phyloP scores from a whole-genome alignment of 2,888 invertebrate genomes.

The Salticus scenicus region DNA sequence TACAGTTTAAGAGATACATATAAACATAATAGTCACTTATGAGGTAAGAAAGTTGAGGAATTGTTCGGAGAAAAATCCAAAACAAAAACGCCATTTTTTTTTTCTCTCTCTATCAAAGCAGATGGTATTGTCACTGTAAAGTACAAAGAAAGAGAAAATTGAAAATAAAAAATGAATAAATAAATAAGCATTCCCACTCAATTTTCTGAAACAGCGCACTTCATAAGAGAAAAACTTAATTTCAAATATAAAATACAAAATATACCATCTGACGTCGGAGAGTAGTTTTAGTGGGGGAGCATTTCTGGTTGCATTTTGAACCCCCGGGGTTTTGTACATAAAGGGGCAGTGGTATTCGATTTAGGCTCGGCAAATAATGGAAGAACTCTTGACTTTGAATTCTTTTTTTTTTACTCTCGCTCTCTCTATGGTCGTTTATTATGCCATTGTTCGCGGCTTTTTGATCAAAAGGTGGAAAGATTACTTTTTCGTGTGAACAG shows the following conservation, averaged over 20 bases:
- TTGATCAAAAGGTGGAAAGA: conserved; percentile 38
- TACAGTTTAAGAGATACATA: no score
- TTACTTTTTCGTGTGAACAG: conserved; percentile 32
- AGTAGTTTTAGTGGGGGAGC: no score
- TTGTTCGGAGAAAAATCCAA: no score
- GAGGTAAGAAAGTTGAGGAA: no score
- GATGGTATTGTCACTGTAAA: no score
- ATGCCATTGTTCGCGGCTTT: conserved; percentile 37
- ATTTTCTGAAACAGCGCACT: not conserved
- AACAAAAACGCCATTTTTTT: no score
- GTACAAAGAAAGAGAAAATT: not conserved
- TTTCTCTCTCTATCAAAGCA: no score
- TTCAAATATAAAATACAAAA: not conserved
- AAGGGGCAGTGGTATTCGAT: conserved; percentile 46
- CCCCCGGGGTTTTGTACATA: conserved; percentile 29
- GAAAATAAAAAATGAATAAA: no score
- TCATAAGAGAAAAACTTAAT: not conserved
- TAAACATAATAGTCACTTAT: no score
- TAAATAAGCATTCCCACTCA: not conserved
- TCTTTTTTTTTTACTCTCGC: no score
- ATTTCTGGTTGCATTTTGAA: conserved; percentile 3
- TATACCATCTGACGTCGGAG: not conserved
- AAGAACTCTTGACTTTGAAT: conserved; percentile 23
- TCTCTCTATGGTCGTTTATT: conserved; percentile 24
- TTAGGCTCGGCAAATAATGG: conserved; percentile 32